phyloP scores from a whole-genome alignment of 2,797 vertebrate genomes.

The Bovichtus diacanthus region DNA sequence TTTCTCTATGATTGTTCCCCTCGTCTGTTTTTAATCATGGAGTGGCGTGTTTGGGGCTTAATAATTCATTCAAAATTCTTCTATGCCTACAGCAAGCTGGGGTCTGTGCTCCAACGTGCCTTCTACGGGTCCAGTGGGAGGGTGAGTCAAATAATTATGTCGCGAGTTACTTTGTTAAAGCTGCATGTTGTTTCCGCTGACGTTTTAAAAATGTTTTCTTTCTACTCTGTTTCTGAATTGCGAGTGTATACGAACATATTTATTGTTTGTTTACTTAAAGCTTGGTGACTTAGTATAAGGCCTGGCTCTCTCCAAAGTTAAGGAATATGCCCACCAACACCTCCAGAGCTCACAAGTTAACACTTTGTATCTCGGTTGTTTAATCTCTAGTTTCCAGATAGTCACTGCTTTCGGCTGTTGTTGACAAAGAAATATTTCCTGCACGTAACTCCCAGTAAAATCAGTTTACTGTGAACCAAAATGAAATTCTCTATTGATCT shows the following conservation, averaged over 20 bases:
- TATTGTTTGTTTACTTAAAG: background rate
- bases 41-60: background rate
- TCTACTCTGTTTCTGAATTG: background rate
- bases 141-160: slow-evolving; percentile 72
- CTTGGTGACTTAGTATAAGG: slow-evolving; percentile 2
- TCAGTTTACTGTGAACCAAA: background rate
- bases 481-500: no score
- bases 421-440: background rate
- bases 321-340: background rate
- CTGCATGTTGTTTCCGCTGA: background rate
- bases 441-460: background rate
- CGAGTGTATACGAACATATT: background rate
- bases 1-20: background rate
- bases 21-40: background rate
- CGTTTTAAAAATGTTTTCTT: no score
- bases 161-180: slow-evolving; percentile 1
- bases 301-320: background rate
- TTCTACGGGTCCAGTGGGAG: slow-evolving; percentile 88
- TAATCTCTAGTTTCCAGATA: background rate
- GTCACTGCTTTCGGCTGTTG: background rate
- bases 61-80: slow-evolving; percentile 39
- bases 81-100: slow-evolving; percentile 85
- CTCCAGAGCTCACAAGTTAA: background rate
- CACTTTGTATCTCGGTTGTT: background rate
- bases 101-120: slow-evolving; percentile 89